Evolutionary conservation across 2,113 vertebrate genomes (phyloP).

Genomic region (Cichladusa arquata): DNA sequence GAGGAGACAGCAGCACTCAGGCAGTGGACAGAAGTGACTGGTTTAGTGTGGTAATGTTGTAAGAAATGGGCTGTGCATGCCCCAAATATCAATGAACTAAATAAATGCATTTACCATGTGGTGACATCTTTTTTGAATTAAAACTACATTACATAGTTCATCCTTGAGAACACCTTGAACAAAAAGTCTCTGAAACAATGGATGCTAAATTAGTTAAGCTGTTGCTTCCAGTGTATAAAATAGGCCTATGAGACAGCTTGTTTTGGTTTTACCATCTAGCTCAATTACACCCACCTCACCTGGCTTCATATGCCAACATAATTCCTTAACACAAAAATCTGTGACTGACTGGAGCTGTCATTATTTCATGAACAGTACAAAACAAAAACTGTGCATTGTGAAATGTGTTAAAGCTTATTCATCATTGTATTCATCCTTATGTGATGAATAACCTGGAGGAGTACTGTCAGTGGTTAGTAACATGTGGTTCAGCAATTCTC

Average conservation of each 20-base stretch:
- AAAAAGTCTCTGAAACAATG: not conserved
- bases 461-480: not conserved
- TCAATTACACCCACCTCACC: not conserved
- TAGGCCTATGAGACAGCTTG: not conserved
- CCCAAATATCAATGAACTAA: not conserved
- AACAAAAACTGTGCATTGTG: not conserved
- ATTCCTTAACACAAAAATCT: not conserved
- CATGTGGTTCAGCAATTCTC: not conserved
- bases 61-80: not conserved
- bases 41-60: not conserved
- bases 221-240: not conserved
- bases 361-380: not conserved
- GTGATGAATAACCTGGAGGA: not conserved
- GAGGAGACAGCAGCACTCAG: not conserved
- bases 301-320: not conserved
- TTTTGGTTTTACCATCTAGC: not conserved
- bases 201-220: not conserved
- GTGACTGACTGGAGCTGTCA: not conserved
- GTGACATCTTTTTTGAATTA: not conserved
- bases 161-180: not conserved
- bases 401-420: not conserved
- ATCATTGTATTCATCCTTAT: rapidly evolving
- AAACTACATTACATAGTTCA: not conserved
- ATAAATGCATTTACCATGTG: not conserved
- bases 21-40: not conserved